phyloP scores from a whole-genome alignment of 2,888 invertebrate genomes.

The Anorthoa munda region DNA sequence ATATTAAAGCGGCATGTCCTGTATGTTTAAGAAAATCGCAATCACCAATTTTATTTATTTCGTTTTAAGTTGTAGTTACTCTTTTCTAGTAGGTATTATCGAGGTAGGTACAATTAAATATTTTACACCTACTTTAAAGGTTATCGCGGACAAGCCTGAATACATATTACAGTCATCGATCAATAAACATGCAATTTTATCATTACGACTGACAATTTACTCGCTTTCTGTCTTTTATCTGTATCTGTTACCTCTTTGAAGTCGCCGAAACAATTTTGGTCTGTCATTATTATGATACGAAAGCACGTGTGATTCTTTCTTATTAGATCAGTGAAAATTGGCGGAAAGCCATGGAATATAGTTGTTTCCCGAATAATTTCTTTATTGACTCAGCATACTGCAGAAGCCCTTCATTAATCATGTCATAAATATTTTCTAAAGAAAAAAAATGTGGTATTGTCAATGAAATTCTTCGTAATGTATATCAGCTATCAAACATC shows the following conservation, averaged over 20 bases:
- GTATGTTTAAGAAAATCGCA: background rate
- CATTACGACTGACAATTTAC: slow-evolving; percentile 11
- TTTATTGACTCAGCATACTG: slow-evolving; percentile 17
- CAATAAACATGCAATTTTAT: slow-evolving; percentile 35
- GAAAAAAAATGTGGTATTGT: slow-evolving; percentile 19
- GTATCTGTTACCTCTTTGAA: slow-evolving; percentile 2
- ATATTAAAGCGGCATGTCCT: too few species aligned
- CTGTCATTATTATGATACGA: slow-evolving; percentile 3
- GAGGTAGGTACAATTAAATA: background rate
- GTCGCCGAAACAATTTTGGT: background rate
- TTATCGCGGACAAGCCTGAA: background rate
- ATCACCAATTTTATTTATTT: background rate
- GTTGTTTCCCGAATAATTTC: slow-evolving; percentile 11
- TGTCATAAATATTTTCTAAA: slow-evolving; percentile 17
- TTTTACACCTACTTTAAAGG: background rate
- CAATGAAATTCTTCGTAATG: slow-evolving; percentile 34
- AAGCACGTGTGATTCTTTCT: background rate
- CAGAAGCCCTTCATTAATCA: slow-evolving; percentile 55
- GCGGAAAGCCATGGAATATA: slow-evolving; percentile 33
- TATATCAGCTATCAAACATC: slow-evolving; percentile 55
- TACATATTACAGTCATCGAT: slow-evolving; percentile 14
- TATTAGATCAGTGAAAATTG: slow-evolving; percentile 1
- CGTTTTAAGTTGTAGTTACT: too few species aligned
- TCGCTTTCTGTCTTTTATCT: background rate
- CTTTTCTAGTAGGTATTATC: background rate